phyloP scores from a whole-genome alignment of 2,888 invertebrate species.

The Ectropis crepuscularia region DNA sequence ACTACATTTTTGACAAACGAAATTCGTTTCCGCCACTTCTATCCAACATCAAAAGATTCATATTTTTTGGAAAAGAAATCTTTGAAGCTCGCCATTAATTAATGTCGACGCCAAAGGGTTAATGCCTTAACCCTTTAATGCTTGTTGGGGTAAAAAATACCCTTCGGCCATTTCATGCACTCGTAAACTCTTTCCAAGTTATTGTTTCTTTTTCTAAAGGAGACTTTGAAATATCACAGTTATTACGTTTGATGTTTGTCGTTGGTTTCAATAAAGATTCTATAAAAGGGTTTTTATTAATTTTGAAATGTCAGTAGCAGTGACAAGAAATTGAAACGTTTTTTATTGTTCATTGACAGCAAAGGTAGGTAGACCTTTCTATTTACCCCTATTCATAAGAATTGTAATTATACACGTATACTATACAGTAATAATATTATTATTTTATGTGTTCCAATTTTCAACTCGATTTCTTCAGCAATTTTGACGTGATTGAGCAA shows the following conservation, averaged over 20 bases:
- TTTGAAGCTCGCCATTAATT: constrained; percentile 76
- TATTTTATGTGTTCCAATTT: too few species aligned
- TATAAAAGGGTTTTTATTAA: constrained; percentile 10
- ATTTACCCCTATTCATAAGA: too few species aligned
- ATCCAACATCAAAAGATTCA: constrained; percentile 65
- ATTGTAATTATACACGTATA: too few species aligned
- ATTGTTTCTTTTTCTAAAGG: constrained; percentile 76
- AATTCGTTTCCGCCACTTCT: constrained; percentile 43
- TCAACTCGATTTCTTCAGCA: too few species aligned
- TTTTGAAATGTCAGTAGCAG: neutral
- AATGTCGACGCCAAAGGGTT: constrained; percentile 73
- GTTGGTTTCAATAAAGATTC: constrained; percentile 38
- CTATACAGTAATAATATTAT: too few species aligned
- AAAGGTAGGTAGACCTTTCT: too few species aligned
- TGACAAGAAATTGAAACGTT: neutral
- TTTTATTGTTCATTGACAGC: neutral
- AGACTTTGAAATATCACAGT: constrained; percentile 79
- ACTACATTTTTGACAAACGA: neutral
- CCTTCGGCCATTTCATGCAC: constrained; percentile 71
- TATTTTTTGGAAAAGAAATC: constrained; percentile 57
- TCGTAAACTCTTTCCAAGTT: constrained; percentile 73
- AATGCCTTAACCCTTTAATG: constrained; percentile 70
- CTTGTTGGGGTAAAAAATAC: constrained; percentile 60
- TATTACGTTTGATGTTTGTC: constrained; percentile 77
- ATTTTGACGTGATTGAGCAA: too few species aligned